Evolutionary conservation across 2,888 invertebrate genomes (phyloP), one percentile per base, ranked within the genome.

Genomic region (Gandaritis pyraliata): DNA sequence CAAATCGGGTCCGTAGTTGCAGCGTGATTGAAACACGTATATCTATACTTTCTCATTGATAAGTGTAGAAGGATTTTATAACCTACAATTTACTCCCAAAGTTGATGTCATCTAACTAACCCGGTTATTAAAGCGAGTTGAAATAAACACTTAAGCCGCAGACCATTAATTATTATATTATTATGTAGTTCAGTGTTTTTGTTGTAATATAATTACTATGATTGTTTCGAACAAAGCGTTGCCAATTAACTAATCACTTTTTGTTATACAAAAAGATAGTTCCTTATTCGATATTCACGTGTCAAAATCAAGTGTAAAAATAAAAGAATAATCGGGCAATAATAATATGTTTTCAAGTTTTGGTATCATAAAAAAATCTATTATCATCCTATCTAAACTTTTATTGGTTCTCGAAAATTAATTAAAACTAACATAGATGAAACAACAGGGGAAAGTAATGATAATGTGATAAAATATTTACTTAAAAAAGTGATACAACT

Each of bases 161-260:
- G 39, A 47, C 51, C 52, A 60, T 60, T 57, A 60, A 58, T 54
- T 64, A 54, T 29, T 33, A 65, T 51, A 53, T 4, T 29, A 29
- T 7, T 58, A 65, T 61, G 39, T 61, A 55, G 61, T 61, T 54
- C 64, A 58, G 23, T 53, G 56, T 64, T 58, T 60, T 56, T 64
- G 47, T 39, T 48, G 0, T 39, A 47, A n/a, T 8, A 49, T 45
- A 55, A 52, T 58, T 55, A 29, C 43, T 58, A 56, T 49, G 30
- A 65, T 58, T 55, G 53, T 54, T 56, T 30, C 41, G 18, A 39
- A 59, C 39, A 49, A 58, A 58, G 48, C 58, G 61, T 65, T 51
- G 38, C 58, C 54, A 58, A 61, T 65, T 61, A 64, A 12, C 46
- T 16, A 36, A 53, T 18, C 54, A 39, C 41, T 59, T 64, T 64